Evolutionary conservation across 2,797 vertebrate species (phyloP).

Genomic region (Aphelocoma californica): DNA sequence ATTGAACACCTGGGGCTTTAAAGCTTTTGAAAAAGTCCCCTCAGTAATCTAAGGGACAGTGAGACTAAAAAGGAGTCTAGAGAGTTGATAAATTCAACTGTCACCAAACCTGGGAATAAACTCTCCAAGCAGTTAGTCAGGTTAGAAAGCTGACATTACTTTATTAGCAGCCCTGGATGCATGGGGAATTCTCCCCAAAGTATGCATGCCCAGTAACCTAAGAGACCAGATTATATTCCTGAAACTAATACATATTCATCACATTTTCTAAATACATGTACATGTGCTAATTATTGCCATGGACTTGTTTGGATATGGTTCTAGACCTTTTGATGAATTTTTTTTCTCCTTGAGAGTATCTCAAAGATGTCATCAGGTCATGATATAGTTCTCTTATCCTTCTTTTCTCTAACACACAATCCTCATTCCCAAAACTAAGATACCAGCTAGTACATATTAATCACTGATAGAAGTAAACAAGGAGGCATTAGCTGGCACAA

Average conservation of each 20-base stretch:
- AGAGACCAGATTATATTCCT: background rate
- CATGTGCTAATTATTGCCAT: background rate
- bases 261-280: background rate
- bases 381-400: background rate
- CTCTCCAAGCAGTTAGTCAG: background rate
- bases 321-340: background rate
- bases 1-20: background rate
- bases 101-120: background rate
- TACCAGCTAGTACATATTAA: background rate
- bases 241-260: background rate
- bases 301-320: background rate
- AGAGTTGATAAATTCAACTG: background rate
- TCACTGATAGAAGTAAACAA: background rate
- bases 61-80: background rate
- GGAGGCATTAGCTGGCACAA: background rate
- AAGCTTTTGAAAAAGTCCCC: background rate
- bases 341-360: background rate
- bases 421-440: background rate
- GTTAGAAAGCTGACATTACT: background rate
- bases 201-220: background rate
- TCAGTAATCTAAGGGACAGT: background rate
- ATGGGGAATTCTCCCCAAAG: background rate
- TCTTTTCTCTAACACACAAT: background rate
- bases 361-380: background rate
- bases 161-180: background rate